Base-by-base conservation (phyloP, 2,888 invertebrate genomes). In the Dexiosoma caninum region DNA sequence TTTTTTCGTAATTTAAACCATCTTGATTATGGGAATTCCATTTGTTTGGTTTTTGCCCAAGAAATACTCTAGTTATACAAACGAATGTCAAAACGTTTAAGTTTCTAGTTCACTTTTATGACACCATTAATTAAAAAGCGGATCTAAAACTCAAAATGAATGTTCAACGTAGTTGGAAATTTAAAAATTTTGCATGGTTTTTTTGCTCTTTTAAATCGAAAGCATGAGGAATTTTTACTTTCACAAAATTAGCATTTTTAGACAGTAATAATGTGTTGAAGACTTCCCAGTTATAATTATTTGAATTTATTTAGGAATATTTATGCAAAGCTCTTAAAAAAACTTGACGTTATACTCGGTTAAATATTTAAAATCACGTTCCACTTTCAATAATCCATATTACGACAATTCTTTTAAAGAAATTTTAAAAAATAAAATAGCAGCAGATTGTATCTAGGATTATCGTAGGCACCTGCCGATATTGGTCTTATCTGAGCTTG, bases 21-120 rank as follows among this genome's bases (percentile, higher is more conserved):
- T 62, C 51, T 10, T 32, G 27, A 21, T n/a, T 55, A 27, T 51
- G 75, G 75, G 57, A 75, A 75, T 59, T 51, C 66, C 75, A 42
- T 40, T 40, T 19, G 21, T 59, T 30, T 53, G 12, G 49, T 9
- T 21, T 62, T 71, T 60, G 16, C 9, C 40, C 51, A 3, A 51
- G 21, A 19, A 59, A 4, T 30, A 10, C 37, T 4, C 8, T 49
- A 46, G 69, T 70, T 70, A 46, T 57, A 70, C 0, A 32, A 27
- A 14, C 21, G 12, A 14, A 27, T 14, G 35, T 19, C 30, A 32
- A 4, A 55, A 32, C 14, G 16, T 70, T 59, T 59, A 7, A 55
- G 10, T 37, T 55, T 37, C 44, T 16, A 21, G 4, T 62, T 27
- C 1, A 14, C 19, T 32, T 62, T 44, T 6, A 62, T 60, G 16